These are phyloP conservation scores for Lepus townsendii DNA, from an alignment of 2,797 vertebrate genomes.

Conservation along the genomic window DNA sequence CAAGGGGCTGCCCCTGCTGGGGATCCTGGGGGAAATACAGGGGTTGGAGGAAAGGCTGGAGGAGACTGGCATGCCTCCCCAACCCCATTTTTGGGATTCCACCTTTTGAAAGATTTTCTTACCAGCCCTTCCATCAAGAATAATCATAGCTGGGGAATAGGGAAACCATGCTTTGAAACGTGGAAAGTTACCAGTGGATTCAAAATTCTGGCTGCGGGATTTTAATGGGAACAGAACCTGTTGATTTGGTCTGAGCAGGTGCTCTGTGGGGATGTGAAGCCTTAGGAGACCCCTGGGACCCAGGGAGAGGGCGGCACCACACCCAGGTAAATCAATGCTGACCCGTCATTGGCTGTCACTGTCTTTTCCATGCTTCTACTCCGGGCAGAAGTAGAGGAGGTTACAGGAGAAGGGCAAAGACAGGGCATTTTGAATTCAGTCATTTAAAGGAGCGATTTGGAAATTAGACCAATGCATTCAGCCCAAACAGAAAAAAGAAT, in stretches of 20 bases:
- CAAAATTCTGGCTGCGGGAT: background rate
- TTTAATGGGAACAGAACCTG: background rate
- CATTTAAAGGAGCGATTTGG: conserved; percentile 23
- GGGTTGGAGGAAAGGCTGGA: background rate
- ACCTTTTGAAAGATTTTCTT: conserved; percentile 60
- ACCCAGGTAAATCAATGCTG: background rate
- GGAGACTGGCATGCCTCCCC: background rate
- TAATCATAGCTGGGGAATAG: background rate
- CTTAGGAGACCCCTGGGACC: background rate
- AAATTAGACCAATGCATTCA: background rate
- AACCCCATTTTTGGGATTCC: background rate
- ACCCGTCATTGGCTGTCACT: background rate
- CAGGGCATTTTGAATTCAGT: conserved; percentile 44
- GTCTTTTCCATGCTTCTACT: background rate
- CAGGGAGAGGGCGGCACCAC: background rate
- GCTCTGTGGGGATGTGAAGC: background rate
- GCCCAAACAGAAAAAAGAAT: background rate
- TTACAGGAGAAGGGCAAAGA: background rate
- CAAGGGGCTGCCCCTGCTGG: background rate
- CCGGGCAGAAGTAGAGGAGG: background rate
- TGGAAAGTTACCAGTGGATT: background rate
- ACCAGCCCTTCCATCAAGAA: background rate
- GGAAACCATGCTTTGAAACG: background rate
- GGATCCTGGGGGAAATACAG: background rate
- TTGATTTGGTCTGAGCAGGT: background rate